A percentile compares a stretch with the other conserved stretches of the same genome.
Evolutionary conservation across 2,888 invertebrate genomes (phyloP).

Genomic region (Drosophila maculinotata): DNA sequence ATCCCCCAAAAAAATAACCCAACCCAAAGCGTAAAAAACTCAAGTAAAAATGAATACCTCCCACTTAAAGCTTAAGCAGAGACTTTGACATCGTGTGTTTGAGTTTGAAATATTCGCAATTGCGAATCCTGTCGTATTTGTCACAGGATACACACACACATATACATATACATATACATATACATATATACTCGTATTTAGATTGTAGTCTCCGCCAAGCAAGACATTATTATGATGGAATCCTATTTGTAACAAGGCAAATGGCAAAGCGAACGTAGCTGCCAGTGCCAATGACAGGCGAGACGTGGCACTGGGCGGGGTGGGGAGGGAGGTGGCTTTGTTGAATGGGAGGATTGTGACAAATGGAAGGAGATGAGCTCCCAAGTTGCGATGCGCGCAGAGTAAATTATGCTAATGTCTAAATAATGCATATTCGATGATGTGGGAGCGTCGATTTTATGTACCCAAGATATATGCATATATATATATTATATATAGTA

Average conservation of each 20-base stretch:
- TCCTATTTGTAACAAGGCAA: slow-evolving; percentile 80
- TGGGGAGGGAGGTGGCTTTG: not conserved
- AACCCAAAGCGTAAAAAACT: slow-evolving; percentile 21
- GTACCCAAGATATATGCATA: slow-evolving; percentile 15
- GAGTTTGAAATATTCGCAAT: slow-evolving; percentile 79
- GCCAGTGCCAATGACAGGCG: slow-evolving; percentile 70
- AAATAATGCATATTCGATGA: slow-evolving; percentile 83
- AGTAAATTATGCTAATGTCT: slow-evolving; percentile 84
- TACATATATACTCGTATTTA: slow-evolving; percentile 32
- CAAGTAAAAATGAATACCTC: slow-evolving; percentile 29
- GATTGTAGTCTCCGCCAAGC: slow-evolving; percentile 60
- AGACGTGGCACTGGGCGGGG: not conserved
- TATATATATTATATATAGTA: slow-evolving; percentile 10
- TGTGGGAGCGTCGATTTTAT: slow-evolving; percentile 48
- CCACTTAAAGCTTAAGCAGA: slow-evolving; percentile 65
- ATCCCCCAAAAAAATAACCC: slow-evolving; percentile 48
- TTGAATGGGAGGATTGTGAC: slow-evolving; percentile 46
- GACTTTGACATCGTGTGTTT: slow-evolving; percentile 65
- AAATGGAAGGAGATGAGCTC: slow-evolving; percentile 52
- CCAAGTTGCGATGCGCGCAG: slow-evolving; percentile 54
- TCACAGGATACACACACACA: slow-evolving; percentile 65
- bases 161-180: slow-evolving; percentile 6
- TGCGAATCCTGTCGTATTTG: slow-evolving; percentile 80
- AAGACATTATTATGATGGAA: slow-evolving; percentile 82
- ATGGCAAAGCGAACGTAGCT: slow-evolving; percentile 62